These are phyloP conservation scores for Oligia latruncula DNA, from an alignment of 2,888 invertebrate species.

Conservation along the genomic window DNA sequence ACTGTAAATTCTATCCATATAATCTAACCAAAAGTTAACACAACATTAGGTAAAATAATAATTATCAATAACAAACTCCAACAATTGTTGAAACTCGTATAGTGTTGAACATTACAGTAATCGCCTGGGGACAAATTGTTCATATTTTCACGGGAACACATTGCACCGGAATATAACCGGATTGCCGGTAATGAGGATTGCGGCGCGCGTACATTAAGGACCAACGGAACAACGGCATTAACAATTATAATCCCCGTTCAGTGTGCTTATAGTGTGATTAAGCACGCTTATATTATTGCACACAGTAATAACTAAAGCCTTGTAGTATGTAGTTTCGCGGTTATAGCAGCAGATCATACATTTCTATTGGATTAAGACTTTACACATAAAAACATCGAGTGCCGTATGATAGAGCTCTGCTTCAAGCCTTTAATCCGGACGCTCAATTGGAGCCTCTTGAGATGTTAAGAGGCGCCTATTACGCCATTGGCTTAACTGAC, in stretches of 20 bases:
- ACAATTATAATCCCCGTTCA: slow-evolving; percentile 58
- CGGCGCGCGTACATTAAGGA: slow-evolving; percentile 65
- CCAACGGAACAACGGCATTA: slow-evolving; percentile 49
- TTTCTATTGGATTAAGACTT: not conserved
- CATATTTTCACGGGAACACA: slow-evolving; percentile 62
- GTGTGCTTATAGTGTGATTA: slow-evolving; percentile 54
- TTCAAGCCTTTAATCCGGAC: slow-evolving; percentile 1
- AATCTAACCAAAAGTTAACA: not conserved
- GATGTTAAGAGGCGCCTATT: not conserved
- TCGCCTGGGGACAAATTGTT: slow-evolving; percentile 54
- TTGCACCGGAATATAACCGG: slow-evolving; percentile 57
- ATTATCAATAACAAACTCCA: slow-evolving; percentile 15
- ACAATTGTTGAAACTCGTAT: slow-evolving; percentile 29
- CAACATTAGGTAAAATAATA: slow-evolving; percentile 8
- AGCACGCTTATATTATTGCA: slow-evolving; percentile 52
- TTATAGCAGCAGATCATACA: not conserved
- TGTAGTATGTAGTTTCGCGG: slow-evolving; percentile 15
- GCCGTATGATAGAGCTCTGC: not conserved
- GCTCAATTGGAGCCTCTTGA: slow-evolving; percentile 35
- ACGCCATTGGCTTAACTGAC: slow-evolving; percentile 4
- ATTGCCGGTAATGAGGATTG: slow-evolving; percentile 69
- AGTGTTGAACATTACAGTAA: slow-evolving; percentile 48
- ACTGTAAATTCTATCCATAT: too few relatives aligned
- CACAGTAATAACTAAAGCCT: slow-evolving; percentile 35
- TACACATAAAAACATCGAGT: not conserved